A percentile compares a stretch with the other conserved stretches of the same genome.
These are phyloP conservation scores for Drosophila subobscura DNA, from an alignment of 1,140 invertebrate genomes.

Conservation along the genomic window DNA sequence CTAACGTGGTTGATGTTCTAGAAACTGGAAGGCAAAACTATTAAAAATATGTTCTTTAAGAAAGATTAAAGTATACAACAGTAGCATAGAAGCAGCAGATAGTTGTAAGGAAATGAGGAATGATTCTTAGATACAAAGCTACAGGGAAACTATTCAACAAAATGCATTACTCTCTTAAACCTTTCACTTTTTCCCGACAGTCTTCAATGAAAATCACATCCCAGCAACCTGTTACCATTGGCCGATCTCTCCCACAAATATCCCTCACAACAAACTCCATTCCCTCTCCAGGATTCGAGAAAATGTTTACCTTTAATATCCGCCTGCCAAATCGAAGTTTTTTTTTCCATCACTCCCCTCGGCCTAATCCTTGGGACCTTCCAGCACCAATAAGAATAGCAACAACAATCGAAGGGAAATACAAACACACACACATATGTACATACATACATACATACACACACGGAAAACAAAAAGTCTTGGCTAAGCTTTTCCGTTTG, in stretches of 20 bases:
- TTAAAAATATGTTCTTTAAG: too few relatives aligned
- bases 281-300: background rate
- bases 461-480: slow-evolving; percentile 10
- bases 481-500: slow-evolving; percentile 9
- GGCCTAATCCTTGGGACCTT: background rate
- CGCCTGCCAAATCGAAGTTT: slow-evolving; percentile 44
- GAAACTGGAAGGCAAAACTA: too few relatives aligned
- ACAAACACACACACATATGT: background rate
- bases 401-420: slow-evolving; percentile 34
- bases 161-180: too few relatives aligned
- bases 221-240: background rate
- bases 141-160: too few relatives aligned
- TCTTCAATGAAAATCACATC: too few relatives aligned
- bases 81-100: too few relatives aligned
- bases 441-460: too few relatives aligned
- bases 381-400: slow-evolving; percentile 27
- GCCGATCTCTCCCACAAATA: slow-evolving; percentile 3
- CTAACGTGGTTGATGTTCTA: too few relatives aligned
- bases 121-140: too few relatives aligned
- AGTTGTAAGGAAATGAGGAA: too few relatives aligned
- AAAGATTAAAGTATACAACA: too few relatives aligned
- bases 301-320: slow-evolving; percentile 60
- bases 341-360: background rate
- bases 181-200: too few relatives aligned
- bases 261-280: slow-evolving; percentile 14